phyloP scores from a whole-genome alignment of 2,113 vertebrate genomes.

The Prolemur simus region DNA sequence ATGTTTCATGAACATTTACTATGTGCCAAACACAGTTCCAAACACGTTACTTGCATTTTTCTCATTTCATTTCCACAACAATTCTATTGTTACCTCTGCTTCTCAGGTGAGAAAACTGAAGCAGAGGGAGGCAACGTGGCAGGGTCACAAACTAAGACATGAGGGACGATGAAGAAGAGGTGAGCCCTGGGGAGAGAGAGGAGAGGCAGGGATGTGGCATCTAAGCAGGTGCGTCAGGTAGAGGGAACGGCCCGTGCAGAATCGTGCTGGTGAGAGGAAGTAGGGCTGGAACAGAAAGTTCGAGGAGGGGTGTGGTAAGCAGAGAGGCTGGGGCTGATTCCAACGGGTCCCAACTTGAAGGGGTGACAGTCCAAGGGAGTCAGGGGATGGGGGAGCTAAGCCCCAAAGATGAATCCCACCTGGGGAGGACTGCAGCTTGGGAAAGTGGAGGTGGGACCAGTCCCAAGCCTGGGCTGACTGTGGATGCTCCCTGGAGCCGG shows the following conservation, averaged over 20 bases:
- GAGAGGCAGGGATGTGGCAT: fast-evolving
- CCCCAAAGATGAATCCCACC: neutral
- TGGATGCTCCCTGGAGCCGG: neutral
- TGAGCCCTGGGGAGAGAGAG: fast-evolving
- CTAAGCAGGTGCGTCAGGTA: neutral
- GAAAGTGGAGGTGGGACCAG: fast-evolving
- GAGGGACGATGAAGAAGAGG: neutral
- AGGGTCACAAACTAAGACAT: neutral
- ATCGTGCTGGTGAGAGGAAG: fast-evolving
- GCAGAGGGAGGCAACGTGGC: neutral
- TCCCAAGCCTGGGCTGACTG: neutral
- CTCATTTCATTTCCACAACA: neutral
- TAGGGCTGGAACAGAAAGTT: neutral
- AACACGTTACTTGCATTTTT: fast-evolving
- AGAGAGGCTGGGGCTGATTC: neutral
- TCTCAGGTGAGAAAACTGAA: neutral
- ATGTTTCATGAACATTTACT: neutral
- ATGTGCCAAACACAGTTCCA: neutral
- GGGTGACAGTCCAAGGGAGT: neutral
- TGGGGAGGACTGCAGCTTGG: neutral
- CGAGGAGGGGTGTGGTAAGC: neutral
- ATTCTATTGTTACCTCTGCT: neutral
- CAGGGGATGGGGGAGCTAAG: no score
- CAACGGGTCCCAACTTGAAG: fast-evolving
- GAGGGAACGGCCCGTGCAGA: no score